Evolutionary conservation across 1,140 invertebrate genomes (phyloP).

Genomic region (Trachymyrmex cornetzi): DNA sequence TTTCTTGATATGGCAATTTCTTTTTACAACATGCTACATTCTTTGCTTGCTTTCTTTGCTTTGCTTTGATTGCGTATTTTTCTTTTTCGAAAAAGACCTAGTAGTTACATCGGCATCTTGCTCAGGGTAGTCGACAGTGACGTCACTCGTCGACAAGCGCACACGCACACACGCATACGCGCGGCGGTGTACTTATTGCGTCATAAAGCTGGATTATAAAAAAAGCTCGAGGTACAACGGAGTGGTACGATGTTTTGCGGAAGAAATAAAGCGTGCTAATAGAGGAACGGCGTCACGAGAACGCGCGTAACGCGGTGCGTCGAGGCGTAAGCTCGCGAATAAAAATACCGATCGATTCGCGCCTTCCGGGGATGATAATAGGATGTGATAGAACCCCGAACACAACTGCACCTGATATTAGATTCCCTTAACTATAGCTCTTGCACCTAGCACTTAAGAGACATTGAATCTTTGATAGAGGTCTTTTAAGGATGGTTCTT

Average conservation of each 20-base stretch:
- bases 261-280: slow-evolving; percentile 60
- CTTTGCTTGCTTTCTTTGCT: not conserved
- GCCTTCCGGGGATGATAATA: slow-evolving; percentile 35
- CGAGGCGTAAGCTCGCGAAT: slow-evolving; percentile 38
- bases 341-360: slow-evolving; percentile 58
- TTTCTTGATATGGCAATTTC: not conserved
- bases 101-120: not conserved
- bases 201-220: slow-evolving; percentile 54
- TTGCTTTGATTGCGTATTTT: not conserved
- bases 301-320: slow-evolving; percentile 47
- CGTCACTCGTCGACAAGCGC: slow-evolving; percentile 2
- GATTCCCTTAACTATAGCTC: slow-evolving; percentile 20
- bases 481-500: not conserved
- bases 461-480: slow-evolving; percentile 49
- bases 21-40: not conserved
- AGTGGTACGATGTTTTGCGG: slow-evolving; percentile 40
- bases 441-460: slow-evolving; percentile 14
- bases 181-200: slow-evolving; percentile 1
- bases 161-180: not conserved
- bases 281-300: slow-evolving; percentile 42
- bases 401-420: slow-evolving; percentile 42
- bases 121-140: not conserved
- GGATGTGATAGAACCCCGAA: slow-evolving; percentile 20
- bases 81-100: slow-evolving; percentile 1
- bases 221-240: slow-evolving; percentile 17